Evolutionary conservation across 2,113 vertebrate species (phyloP), one percentile per base, ranked within the genome.

Genomic region (Gavia stellata): DNA sequence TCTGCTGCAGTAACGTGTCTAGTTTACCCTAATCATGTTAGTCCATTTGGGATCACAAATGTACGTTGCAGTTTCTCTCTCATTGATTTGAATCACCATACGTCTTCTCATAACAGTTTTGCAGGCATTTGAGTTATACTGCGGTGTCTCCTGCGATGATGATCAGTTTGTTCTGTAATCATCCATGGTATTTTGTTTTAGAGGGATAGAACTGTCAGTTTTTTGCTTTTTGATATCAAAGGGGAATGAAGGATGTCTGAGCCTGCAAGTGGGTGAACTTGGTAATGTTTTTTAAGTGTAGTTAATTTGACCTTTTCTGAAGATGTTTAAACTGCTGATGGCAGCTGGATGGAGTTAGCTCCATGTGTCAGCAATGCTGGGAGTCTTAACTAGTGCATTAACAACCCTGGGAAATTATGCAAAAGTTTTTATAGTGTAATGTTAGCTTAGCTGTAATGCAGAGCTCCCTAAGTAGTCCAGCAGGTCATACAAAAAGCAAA

Each of bases 271-370:
- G 65, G 18, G 38, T 2, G 8, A 74, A 70, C 63, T 75, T 72
- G 47, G 23, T 65, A 9, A 21, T 68, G 40, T 0, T 5, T 86
- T 91, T 68, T 79, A 81, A 87, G 81, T 36, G 19, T 14, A 71
- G 65, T 42, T 92, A 67, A 71, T 72, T 55, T 94, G 61, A 85
- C 91, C 62, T 88, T 95, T 91, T 90, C 70, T 87, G 78, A 86
- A 93, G 78, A 61, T 58, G 42, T 82, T 87, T 73, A 53, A 96
- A 93, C 44, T 88, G 81, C 87, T 88, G 73, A 93, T 95, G 74
- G 45, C 81, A 85, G 71, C 66, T 90, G 81, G 26, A 68, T 87
- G 73, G 65, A 62, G 55, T 63, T 86, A 86, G 63, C 58, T 50
- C 36, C 53, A 4, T 93, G 67, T 96, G 82, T 84, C 96, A 94